phyloP scores from a whole-genome alignment of 2,113 vertebrate species.

The Ornithorhynchus anatinus region DNA sequence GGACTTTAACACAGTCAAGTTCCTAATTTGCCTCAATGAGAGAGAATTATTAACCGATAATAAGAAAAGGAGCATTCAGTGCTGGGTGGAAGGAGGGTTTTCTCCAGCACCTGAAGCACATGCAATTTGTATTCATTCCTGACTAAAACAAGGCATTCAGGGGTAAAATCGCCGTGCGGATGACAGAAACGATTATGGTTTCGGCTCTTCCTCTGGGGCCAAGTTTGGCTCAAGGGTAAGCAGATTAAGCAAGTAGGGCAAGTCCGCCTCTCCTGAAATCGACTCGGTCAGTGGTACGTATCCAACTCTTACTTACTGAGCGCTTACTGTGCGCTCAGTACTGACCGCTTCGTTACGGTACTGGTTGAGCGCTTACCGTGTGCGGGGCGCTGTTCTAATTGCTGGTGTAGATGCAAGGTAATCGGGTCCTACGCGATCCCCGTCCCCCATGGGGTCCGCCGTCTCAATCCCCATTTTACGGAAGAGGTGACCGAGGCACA shows the following conservation, averaged over 20 bases:
- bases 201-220: slow-evolving; percentile 68
- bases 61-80: slow-evolving; percentile 90
- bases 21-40: slow-evolving; percentile 98
- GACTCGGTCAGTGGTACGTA: too few relatives aligned
- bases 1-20: slow-evolving; percentile 97
- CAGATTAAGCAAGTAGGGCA: slow-evolving; percentile 70
- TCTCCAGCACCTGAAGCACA: slow-evolving; percentile 86
- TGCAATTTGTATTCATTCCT: slow-evolving; percentile 92
- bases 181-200: slow-evolving; percentile 86
- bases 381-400: too few relatives aligned
- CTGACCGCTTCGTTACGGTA: too few relatives aligned
- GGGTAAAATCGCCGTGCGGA: slow-evolving; percentile 86
- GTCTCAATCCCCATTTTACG: too few relatives aligned
- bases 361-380: too few relatives aligned
- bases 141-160: slow-evolving; percentile 90
- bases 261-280: slow-evolving; percentile 65
- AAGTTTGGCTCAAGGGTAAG: slow-evolving; percentile 68
- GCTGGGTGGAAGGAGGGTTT: slow-evolving; percentile 80
- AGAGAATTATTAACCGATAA: slow-evolving; percentile 99
- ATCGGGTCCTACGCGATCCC: too few relatives aligned
- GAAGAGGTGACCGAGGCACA: too few relatives aligned
- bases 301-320: too few relatives aligned
- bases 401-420: too few relatives aligned
- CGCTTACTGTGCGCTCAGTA: too few relatives aligned
- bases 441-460: too few relatives aligned